A percentile compares a stretch with the other conserved stretches of the same genome.
Evolutionary conservation across 2,113 vertebrate genomes (phyloP).

Genomic region (Limnothrissa miodon): DNA sequence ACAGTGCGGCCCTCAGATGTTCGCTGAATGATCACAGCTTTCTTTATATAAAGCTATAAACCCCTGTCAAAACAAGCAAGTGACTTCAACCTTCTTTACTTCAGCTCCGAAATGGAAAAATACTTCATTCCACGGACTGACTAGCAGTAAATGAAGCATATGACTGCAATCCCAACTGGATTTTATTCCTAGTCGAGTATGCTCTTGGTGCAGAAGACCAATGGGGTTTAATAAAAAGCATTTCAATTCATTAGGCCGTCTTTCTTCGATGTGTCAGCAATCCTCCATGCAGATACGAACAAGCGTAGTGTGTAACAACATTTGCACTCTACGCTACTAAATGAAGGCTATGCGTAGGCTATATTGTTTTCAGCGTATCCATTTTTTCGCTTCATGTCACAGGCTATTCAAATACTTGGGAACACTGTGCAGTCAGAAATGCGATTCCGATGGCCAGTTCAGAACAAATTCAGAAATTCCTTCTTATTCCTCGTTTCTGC

Average conservation of each 20-base stretch:
- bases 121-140: constrained; percentile 3
- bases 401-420: constrained; percentile 4
- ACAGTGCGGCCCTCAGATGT: constrained; percentile 63
- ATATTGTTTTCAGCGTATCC: constrained; percentile 62
- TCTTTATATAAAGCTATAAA: constrained; percentile 52
- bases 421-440: constrained; percentile 17
- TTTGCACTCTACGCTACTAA: constrained; percentile 49
- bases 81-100: constrained; percentile 4
- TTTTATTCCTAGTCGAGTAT: constrained; percentile 38
- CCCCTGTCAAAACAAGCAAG: constrained; percentile 38
- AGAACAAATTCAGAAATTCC: constrained; percentile 40
- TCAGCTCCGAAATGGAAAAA: constrained; percentile 2
- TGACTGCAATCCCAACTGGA: constrained; percentile 60
- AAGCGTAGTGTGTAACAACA: constrained; percentile 53
- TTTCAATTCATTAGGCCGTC: constrained; percentile 33
- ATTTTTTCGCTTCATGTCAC: constrained; percentile 51
- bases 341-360: constrained; percentile 65
- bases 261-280: constrained; percentile 37
- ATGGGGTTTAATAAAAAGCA: constrained; percentile 55
- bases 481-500: constrained; percentile 55
- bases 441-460: constrained; percentile 42
- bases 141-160: constrained; percentile 59
- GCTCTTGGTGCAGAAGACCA: constrained; percentile 46
- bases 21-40: constrained; percentile 51
- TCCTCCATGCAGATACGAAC: constrained; percentile 43